Conservation (phyloP, 2,113 vertebrate species). For the Cepphus grylle region DNA sequence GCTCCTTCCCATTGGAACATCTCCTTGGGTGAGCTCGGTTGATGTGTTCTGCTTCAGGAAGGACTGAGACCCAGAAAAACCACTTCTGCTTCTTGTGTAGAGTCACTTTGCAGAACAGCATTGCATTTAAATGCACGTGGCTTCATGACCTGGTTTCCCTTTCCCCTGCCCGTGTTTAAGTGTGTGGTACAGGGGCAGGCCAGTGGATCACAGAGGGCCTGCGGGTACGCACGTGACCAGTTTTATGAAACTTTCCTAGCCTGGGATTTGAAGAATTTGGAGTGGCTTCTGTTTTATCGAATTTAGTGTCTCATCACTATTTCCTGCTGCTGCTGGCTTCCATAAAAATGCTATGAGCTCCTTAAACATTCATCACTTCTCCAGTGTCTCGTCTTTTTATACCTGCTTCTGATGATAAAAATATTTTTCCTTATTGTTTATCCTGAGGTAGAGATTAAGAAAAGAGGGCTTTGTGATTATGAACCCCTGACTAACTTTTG, state of each 20-base stretch:
- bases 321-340: neutral
- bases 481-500: neutral
- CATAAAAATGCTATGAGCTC: neutral
- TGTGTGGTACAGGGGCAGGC: neutral
- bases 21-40: neutral
- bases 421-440: neutral
- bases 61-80: neutral
- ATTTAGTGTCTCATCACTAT: neutral
- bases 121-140: neutral
- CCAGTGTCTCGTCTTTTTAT: neutral
- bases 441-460: neutral
- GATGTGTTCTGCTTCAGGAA: neutral
- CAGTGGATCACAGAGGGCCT: neutral
- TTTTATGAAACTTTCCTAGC: neutral
- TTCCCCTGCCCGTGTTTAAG: neutral
- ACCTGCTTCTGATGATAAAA: conserved; percentile 6
- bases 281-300: neutral
- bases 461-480: neutral
- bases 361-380: neutral
- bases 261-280: neutral
- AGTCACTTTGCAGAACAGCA: neutral
- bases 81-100: neutral
- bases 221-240: neutral
- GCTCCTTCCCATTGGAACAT: neutral
- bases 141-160: neutral